A percentile compares a stretch with the other conserved stretches of the same genome.
Evolutionary conservation across 2,797 vertebrate genomes (phyloP).

Genomic region (Macropus fuliginosus): DNA sequence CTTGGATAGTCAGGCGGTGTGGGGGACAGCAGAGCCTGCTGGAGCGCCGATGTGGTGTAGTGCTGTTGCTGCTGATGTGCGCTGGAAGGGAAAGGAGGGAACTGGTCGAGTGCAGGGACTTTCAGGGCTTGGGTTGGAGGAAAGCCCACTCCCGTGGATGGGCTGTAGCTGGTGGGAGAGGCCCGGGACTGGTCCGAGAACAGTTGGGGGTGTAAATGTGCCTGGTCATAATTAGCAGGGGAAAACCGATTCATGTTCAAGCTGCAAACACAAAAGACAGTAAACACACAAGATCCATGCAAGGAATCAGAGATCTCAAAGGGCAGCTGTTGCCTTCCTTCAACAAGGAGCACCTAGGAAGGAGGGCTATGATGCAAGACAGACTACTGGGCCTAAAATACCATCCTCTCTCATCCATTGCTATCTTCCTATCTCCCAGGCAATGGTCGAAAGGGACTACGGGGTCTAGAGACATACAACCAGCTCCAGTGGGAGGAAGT

Average conservation of each 20-base stretch:
- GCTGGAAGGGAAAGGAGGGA: conserved; percentile 86
- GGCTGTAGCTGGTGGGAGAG: conserved; percentile 84
- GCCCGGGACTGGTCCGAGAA: conserved; percentile 88
- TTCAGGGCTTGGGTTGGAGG: conserved; percentile 91
- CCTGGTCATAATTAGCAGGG: conserved; percentile 92
- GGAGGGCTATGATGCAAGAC: neutral
- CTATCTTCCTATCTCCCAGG: neutral
- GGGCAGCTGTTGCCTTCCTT: neutral
- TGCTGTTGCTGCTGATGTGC: conserved; percentile 82
- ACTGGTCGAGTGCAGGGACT: conserved; percentile 93
- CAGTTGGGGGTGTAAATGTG: conserved; percentile 94
- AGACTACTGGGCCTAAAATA: fast-evolving
- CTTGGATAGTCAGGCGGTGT: conserved; percentile 94
- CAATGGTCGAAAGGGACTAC: neutral
- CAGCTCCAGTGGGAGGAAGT: neutral
- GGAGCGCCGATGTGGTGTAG: conserved; percentile 94
- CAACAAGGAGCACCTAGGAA: neutral
- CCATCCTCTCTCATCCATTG: too few relatives aligned
- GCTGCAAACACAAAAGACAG: conserved; percentile 81
- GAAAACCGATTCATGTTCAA: conserved; percentile 93
- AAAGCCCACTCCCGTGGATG: conserved; percentile 86
- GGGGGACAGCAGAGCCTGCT: conserved; percentile 97
- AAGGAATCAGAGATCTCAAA: conserved; percentile 1
- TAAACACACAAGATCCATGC: conserved; percentile 31
- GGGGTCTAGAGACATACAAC: neutral